These are phyloP conservation scores for Atlantisia rogersi DNA, from an alignment of 2,113 vertebrate genomes.

Conservation along the genomic window DNA sequence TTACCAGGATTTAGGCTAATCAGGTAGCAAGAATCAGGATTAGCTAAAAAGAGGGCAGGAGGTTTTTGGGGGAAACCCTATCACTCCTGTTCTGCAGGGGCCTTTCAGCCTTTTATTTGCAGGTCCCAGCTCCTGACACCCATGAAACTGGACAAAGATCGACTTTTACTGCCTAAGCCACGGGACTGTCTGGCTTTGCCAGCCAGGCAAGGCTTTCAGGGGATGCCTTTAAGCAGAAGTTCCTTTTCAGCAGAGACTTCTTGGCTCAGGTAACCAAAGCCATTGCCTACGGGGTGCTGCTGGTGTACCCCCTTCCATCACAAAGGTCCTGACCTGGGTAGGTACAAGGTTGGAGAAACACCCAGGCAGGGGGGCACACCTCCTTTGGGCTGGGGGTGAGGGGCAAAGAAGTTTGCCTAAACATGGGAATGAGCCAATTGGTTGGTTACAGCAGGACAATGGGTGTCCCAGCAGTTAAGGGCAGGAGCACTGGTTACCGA, in stretches of 20 bases:
- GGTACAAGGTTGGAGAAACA: neutral
- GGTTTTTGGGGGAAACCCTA: neutral
- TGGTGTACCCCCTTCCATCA: neutral
- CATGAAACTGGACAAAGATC: neutral
- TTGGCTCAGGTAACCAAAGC: fast-evolving
- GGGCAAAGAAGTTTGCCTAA: neutral
- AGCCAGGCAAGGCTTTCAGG: neutral
- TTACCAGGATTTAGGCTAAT: neutral
- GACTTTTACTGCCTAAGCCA: neutral
- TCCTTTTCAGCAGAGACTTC: neutral
- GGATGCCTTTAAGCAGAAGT: neutral
- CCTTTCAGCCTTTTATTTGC: neutral
- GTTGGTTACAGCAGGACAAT: neutral
- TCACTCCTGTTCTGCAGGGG: neutral
- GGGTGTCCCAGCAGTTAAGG: neutral
- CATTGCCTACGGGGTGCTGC: neutral
- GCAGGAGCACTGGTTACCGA: neutral
- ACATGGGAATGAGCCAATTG: neutral
- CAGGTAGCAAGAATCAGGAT: neutral
- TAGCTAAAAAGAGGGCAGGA: neutral
- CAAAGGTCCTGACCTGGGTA: neutral
- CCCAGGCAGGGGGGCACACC: neutral
- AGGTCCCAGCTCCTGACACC: neutral
- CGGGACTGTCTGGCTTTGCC: neutral
- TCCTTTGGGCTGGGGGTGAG: neutral